Base-by-base conservation (phyloP, 2,797 vertebrate species). In the Falco cherrug region DNA sequence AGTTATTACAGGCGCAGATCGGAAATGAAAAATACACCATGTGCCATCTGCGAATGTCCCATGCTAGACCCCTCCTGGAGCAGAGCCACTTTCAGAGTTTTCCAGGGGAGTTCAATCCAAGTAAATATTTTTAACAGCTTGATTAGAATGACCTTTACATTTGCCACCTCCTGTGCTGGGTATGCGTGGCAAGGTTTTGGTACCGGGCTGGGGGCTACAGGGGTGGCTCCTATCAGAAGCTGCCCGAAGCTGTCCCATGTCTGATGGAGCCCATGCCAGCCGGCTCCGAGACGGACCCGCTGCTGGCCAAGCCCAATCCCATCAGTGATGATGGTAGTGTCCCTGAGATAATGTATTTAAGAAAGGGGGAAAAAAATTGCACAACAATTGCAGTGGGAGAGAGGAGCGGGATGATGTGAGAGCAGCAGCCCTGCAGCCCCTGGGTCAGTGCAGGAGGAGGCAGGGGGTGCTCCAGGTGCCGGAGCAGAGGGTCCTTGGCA, bases 1-100 rank as follows among this genome's bases (percentile, higher is more conserved):
- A 77, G 67, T 94, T 94, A 93, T 90, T 92, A 63, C 73, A 92
- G 76, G 65, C 37, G 0, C 84, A 86, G 82, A 67, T 95, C 63
- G 87, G 95, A 97, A 96, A 97, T 96, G 89, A 97, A 97, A 97
- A 95, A 89, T 86, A 59, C 8, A 1, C 89, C 87, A 67, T 81
- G 79, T 83, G 69, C 87, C 0, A 2, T 84, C 92, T 92, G 75
- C 17, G 5, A 96, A 86, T 29, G 45, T 89, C 84, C 90, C 90
- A 67, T 50, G 54, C 68, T 84, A 92, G 92, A 93, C 48, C 79
- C 69, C 65, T 92, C 61, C 59, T 84, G 65, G 63, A 95, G 75
- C 76, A 92, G 74, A 71, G 78, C 70, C 59, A n/a, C 39, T 84
- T 93, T 56, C 56, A 54, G 84, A 70, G 37, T 81, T 87, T 96